Base-by-base conservation (phyloP, 2,113 vertebrate species). In the Cariama cristata region DNA sequence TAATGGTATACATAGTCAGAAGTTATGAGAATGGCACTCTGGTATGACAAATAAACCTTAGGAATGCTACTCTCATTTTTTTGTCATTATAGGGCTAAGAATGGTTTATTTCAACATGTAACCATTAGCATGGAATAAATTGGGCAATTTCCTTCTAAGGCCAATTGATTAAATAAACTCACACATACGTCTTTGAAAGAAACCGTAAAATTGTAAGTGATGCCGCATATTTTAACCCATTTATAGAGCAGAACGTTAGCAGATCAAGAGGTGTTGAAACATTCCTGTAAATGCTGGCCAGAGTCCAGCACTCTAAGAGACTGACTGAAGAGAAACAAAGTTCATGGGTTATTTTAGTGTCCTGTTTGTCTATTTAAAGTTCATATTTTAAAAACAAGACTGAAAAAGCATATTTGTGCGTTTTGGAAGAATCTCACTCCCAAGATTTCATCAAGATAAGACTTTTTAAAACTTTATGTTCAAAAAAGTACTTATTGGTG, bases 271-370 rank as follows among this genome's bases (percentile, higher is more conserved):
- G 5, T 80, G n/a, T 85, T 82, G 55, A 79, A 95, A 64, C 9
- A 64, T 85, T 94, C 69, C 27, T 79, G 35, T 95, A 81, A 92
- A 64, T 82, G 38, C 69, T 74, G 18, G 33, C n/a, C n/a, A 67
- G 28, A 83, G 32, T 38, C 30, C 28, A 33, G 27, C 33, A 67
- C 18, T 79, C 40, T 64, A 38, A 50, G 52, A 94, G 30, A 74
- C 45, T 86, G 27, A 42, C 21, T 64, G 47, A 88, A 73, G 67
- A 58, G 35, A 58, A 90, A 38, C 60, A 66, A 94, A 92, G 55
- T 63, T 91, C 52, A 85, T 74, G 23, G 38, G 14, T 88, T 90
- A 52, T 59, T 97, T 91, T 82, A 13, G 60, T 80, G 93, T 96
- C 62, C 71, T 79, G 47, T 68, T 92, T 86, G 38, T 49, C 63